Base-by-base conservation (phyloP, 2,888 invertebrate species). In the Gnatocerus cornutus region DNA sequence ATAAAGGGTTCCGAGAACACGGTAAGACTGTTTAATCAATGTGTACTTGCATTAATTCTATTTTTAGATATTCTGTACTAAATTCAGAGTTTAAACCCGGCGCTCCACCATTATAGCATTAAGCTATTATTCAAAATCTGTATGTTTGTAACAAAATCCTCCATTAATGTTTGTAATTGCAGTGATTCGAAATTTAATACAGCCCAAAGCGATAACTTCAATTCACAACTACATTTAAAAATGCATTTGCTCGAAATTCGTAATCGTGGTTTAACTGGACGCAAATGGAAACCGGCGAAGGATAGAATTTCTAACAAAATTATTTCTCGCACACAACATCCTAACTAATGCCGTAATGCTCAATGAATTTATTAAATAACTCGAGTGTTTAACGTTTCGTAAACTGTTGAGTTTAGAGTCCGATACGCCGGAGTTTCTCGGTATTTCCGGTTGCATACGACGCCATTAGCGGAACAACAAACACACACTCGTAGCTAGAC, bases 361-460 rank as follows among this genome's bases (percentile, higher is more conserved):
- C 45, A 39, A 50, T 27, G 61, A 61, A 61, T 61, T 50, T 61
- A 50, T 61, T 61, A 61, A 61, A 61, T 61, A 48, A 61, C 39
- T n/a, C 12, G 37, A 46, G 37, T 46, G 46, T 30, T 45, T 50
- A 12, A 41, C 37, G 37, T 53, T 14, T 53, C 53, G 37, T 16
- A 53, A 59, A 30, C 48, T 45, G 65, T 55, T 14, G 37, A 65
- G 46, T 46, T 56, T 33, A 46, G 39, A 14, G 53, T 16, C 41
- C 43, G 41, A 29, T 53, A 48, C 14, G 53, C 10, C 64, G 30
- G 61, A 68, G 62, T 59, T 68, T 62, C 61, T 39, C 14, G 14
- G 50, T 39, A 55, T 68, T 68, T 68, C 59, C 68, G 55, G 62
- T 37, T 68, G 39, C 61, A 68, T 41, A 55, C 61, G 67, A 46